Conservation (phyloP, 2,113 vertebrate genomes). For the Dolichotis patagonum region DNA sequence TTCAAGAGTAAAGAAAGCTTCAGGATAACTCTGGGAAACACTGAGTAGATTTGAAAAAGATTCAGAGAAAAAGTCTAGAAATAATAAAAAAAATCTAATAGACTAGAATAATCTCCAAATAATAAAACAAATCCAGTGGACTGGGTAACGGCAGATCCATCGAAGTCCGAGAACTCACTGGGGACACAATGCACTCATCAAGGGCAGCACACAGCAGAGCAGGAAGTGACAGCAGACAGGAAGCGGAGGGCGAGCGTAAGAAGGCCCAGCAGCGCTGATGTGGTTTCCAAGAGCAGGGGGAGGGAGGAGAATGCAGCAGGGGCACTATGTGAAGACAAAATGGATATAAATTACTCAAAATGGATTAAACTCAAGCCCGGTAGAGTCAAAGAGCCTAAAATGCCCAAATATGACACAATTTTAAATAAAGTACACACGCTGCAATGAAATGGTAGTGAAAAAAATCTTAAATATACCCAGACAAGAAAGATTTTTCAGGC, state of each 20-base stretch:
- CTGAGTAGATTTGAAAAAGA: background rate
- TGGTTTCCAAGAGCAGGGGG: background rate
- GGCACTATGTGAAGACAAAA: background rate
- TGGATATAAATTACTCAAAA: background rate
- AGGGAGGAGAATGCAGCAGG: background rate
- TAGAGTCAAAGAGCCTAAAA: background rate
- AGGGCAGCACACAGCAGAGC: background rate
- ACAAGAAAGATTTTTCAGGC: background rate
- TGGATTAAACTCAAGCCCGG: background rate
- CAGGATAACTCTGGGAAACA: background rate
- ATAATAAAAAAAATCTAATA: background rate
- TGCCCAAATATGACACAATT: background rate
- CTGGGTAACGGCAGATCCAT: background rate
- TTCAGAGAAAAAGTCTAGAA: constrained; percentile 14
- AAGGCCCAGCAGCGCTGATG: background rate
- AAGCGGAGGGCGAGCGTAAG: background rate
- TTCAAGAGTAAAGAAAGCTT: constrained; percentile 15
- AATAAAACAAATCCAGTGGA: background rate
- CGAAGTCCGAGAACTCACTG: background rate
- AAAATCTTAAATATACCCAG: background rate
- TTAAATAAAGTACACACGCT: background rate
- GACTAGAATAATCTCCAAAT: background rate
- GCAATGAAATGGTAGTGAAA: background rate
- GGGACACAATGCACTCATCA: background rate
- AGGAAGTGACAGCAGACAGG: background rate